Evolutionary conservation across 2,888 invertebrate species (phyloP), one percentile per base, ranked within the genome.

Genomic region (Sussaba pulchella): DNA sequence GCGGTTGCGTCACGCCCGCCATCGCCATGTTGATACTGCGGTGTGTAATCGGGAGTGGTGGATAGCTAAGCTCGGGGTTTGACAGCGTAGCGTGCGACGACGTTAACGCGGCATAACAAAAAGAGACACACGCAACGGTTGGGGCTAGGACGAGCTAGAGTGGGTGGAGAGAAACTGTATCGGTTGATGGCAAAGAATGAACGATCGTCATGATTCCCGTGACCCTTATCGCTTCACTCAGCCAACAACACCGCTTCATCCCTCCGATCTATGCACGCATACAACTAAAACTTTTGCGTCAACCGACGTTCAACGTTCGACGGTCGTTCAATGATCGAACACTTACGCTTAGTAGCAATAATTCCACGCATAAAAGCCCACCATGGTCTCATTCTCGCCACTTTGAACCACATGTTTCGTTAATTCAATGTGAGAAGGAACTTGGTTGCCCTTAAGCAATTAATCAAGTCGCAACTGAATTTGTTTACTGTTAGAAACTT

Each of bases 11-110:
- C 78, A 82, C 63, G 59, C 67, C 57, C 76, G 76, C 76, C 75
- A 78, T 81, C 83, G 83, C 73, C 43, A 61, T 81, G 75, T 81
- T 76, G 66, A 83, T 78, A 64, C 71, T 67, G 77, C 66, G 78
- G 73, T 64, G 71, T 64, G 70, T 77, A 77, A 77, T 77, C 77
- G 70, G 14, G 24, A 26, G 14, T 47, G 45, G 17, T 39, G n/a
- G 47, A 52, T 50, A 6, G 57, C 14, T 31, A 31, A 57, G 39
- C 59, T 41, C 17, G 57, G 17, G 8, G 39, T 31, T 45, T 45
- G 24, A 66, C 36, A 52, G 52, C 21, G 69, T 41, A 67, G 54
- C 57, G 45, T 66, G 45, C 52, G 21, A 54, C 69, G 52, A 72
- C 61, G 67, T 66, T 52, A 66, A 26, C 14, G 45, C 24, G 61